Evolutionary conservation across 2,797 vertebrate genomes (phyloP), one percentile per base, ranked within the genome.

Genomic region (Gephyroberyx darwinii): DNA sequence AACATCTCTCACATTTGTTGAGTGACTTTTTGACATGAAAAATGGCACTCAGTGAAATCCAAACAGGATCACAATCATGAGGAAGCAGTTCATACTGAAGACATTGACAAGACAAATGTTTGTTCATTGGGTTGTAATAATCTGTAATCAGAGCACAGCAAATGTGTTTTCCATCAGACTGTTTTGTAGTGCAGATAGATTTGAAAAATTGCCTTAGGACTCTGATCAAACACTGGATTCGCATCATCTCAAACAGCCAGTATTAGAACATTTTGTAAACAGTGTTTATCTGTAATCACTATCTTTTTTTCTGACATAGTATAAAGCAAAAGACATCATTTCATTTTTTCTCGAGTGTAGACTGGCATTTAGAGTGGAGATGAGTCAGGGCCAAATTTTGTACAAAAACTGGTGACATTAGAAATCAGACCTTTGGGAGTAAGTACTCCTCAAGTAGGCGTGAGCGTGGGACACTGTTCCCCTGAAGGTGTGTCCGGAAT

Each of bases 91-190:
- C 70, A 80, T 73, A 64, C 75, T 78, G 78, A 82, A 82, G 89
- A 90, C 87, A 88, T 91, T 91, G 90, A 92, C 89, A 89, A 88
- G 90, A 92, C 86, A 91, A 92, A 92, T 92, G 89, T 92, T 91
- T 91, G 88, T 87, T 92, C 88, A 86, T 89, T 89, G 89, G 82
- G 81, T 90, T 89, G 90, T 89, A 89, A 92, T 92, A 88, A 91
- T 93, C 87, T 90, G 89, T 88, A 91, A 92, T 91, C 90, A 90
- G 86, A 88, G 85, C 85, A 86, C 84, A 83, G 85, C 82, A 89
- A 90, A 91, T 87, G 88, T 20, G 62, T 90, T 90, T 92, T 90
- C 86, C 86, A 89, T 91, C 88, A 89, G 77, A 85, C 83, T 78
- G 81, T 92, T 91, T 86, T 90, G 84, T 88, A 89, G 89, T 73